These are phyloP conservation scores for Pseudorasbora parva DNA, from an alignment of 2,113 vertebrate genomes.

Conservation along the genomic window DNA sequence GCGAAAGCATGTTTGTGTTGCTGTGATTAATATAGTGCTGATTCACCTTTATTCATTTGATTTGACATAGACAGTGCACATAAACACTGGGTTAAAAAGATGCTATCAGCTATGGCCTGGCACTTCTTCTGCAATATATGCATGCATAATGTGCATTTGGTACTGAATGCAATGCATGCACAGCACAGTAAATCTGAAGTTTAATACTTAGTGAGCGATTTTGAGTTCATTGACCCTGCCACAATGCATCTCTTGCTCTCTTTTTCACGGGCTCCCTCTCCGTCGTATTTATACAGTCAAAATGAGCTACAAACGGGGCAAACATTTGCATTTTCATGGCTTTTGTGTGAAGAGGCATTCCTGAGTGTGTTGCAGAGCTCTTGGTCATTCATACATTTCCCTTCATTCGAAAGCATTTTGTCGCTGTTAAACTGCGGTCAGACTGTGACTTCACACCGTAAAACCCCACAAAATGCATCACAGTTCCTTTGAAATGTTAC, in stretches of 20 bases:
- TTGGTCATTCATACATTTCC: constrained; percentile 66
- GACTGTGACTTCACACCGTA: constrained; percentile 69
- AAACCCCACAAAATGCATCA: constrained; percentile 61
- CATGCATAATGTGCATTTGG: not conserved
- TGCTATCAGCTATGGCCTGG: not conserved
- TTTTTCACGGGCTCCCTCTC: not conserved
- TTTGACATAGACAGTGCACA: not conserved
- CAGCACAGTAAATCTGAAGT: not conserved
- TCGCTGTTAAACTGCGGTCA: constrained; percentile 65
- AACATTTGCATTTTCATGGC: constrained; percentile 68
- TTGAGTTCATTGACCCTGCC: constrained; percentile 59
- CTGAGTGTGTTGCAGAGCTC: constrained; percentile 44
- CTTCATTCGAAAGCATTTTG: constrained; percentile 69
- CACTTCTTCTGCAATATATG: not conserved
- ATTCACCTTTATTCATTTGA: not conserved
- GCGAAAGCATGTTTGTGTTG: constrained; percentile 43
- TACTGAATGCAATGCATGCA: not conserved
- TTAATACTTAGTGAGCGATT: not conserved
- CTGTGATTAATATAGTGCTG: constrained; percentile 33
- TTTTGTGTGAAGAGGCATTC: constrained; percentile 62
- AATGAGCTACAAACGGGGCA: constrained; percentile 61
- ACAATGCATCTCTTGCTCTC: not conserved
- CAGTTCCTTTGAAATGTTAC: constrained; percentile 66
- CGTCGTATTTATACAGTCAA: constrained; percentile 50
- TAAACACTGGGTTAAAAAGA: not conserved